Evolutionary conservation across 1,140 invertebrate genomes (phyloP).

Genomic region (Aculops lycopersici): DNA sequence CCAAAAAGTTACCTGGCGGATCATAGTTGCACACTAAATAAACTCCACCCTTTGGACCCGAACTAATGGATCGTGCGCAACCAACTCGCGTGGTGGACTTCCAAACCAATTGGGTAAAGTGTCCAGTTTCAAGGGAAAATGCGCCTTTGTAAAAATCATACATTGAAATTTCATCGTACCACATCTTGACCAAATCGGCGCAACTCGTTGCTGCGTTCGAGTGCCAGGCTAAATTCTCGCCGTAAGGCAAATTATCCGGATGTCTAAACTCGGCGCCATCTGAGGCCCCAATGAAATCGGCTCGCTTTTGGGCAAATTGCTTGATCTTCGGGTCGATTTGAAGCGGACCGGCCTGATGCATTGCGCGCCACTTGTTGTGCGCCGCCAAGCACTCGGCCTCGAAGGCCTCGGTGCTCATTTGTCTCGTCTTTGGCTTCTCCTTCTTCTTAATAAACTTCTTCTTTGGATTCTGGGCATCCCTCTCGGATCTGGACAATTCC

Average conservation of each 20-base stretch:
- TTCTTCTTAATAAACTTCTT: background rate
- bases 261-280: slow-evolving; percentile 6
- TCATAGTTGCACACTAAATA: background rate
- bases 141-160: slow-evolving; percentile 2
- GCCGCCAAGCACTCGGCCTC: no score
- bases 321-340: slow-evolving; percentile 1
- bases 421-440: background rate
- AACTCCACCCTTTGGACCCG: background rate
- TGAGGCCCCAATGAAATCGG: slow-evolving; percentile 1
- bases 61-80: slow-evolving; percentile 1
- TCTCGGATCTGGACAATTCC: background rate
- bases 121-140: slow-evolving; percentile 3
- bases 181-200: slow-evolving; percentile 3
- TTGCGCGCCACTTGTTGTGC: background rate
- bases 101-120: slow-evolving; percentile 8
- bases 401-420: no score
- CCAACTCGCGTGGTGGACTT: background rate
- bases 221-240: slow-evolving; percentile 7
- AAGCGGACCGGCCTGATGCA: background rate
- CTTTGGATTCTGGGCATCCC: background rate
- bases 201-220: slow-evolving; percentile 2
- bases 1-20: background rate
- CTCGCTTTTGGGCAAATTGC: slow-evolving; percentile 4
- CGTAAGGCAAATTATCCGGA: slow-evolving; percentile 5
- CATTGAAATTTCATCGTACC: slow-evolving; percentile 7